phyloP scores from a whole-genome alignment of 2,888 invertebrate species.

The Tetanocera ferruginea region DNA sequence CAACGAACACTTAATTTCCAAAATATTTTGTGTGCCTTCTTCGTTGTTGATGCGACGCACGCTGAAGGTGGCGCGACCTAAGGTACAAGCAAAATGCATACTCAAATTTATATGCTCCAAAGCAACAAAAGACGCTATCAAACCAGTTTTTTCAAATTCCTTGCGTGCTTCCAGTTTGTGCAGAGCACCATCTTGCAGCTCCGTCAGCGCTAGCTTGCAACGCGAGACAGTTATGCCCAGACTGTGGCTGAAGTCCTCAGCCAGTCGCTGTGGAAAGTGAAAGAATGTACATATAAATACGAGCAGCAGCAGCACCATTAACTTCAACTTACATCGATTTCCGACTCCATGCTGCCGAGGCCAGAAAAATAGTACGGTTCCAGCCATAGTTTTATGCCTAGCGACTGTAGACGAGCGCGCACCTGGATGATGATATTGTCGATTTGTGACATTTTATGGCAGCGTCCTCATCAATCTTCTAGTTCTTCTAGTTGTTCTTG shows the following conservation, averaged over 20 bases:
- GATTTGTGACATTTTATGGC: constrained; percentile 58
- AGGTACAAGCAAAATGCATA: not conserved
- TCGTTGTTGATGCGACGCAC: constrained; percentile 75
- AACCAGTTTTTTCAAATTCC: constrained; percentile 75
- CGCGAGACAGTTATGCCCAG: constrained; percentile 72
- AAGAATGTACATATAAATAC: not conserved
- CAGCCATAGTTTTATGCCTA: constrained; percentile 82
- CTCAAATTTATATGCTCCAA: not conserved
- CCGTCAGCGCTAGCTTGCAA: constrained; percentile 73
- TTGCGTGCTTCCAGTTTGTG: constrained; percentile 80
- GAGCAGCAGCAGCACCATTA: not conserved
- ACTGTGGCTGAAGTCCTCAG: constrained; percentile 73
- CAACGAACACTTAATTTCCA: constrained; percentile 74
- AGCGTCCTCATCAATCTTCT: too few relatives aligned
- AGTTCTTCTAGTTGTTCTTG: not conserved
- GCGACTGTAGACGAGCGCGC: constrained; percentile 77
- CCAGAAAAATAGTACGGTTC: constrained; percentile 76
- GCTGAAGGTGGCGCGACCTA: constrained; percentile 80
- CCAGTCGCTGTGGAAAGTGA: constrained; percentile 73
- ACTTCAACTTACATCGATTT: constrained; percentile 61
- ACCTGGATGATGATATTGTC: constrained; percentile 78
- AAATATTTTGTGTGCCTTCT: constrained; percentile 70
- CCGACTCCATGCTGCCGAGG: constrained; percentile 69
- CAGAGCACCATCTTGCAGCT: constrained; percentile 79
- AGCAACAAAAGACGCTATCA: not conserved